Evolutionary conservation across 2,113 vertebrate genomes (phyloP).

Genomic region (Geothlypis trichas): DNA sequence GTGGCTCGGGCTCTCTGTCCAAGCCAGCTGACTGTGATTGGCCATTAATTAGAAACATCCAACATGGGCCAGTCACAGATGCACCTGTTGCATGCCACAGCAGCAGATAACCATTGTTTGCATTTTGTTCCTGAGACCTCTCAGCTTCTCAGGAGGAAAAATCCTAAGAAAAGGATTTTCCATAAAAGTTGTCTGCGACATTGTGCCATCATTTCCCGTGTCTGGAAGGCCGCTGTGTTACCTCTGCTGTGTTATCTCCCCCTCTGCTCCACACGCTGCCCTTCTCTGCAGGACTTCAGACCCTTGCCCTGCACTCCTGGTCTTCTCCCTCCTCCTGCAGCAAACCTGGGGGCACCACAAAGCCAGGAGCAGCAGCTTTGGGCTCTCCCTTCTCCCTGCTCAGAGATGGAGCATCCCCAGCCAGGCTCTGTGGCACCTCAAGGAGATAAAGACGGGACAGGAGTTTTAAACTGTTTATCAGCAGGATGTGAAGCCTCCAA

Average conservation of each 20-base stretch:
- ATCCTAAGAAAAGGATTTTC: no score
- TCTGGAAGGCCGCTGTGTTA: neutral
- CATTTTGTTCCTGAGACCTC: no score
- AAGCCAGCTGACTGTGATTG: no score
- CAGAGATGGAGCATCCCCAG: neutral
- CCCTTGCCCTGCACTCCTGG: neutral
- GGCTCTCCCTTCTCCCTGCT: neutral
- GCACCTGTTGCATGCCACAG: no score
- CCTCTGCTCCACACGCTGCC: neutral
- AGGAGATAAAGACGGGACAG: neutral
- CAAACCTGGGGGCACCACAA: neutral
- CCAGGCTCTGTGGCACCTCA: neutral
- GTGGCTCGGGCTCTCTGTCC: no score
- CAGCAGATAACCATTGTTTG: no score
- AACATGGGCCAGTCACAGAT: no score
- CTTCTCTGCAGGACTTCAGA: neutral
- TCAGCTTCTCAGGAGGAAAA: no score
- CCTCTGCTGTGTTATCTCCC: neutral
- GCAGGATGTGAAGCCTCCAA: neutral
- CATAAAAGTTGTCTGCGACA: no score
- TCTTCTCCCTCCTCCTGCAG: neutral
- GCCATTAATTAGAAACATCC: no score
- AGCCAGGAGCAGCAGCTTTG: neutral
- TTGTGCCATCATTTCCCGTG: neutral
- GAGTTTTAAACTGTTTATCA: constrained; percentile 41